Evolutionary conservation across 2,888 invertebrate genomes (phyloP), one percentile per base, ranked within the genome.

Genomic region (Parnassius smintheus): DNA sequence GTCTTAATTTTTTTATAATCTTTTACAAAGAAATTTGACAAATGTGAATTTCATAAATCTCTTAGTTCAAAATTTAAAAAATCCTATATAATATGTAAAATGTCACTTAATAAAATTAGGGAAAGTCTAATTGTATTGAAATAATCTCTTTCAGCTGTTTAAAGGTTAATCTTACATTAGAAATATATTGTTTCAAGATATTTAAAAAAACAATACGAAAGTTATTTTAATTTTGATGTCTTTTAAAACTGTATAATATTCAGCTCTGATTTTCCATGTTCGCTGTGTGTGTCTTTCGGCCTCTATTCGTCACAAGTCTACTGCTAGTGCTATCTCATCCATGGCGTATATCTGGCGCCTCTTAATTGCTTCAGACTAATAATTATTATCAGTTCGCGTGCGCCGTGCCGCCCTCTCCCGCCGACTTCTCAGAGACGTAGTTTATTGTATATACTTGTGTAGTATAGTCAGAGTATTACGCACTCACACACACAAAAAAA

Each of bases 351-450:
- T 86, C 82, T 88, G 91, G 91, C 91, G 91, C 91, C 90, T 88
- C 81, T 84, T 89, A 89, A 90, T 89, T 86, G 86, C 86, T 76
- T 78, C 81, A 83, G 85, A 82, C 82, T 86, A 85, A 86, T 89
- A 89, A 88, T 90, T 86, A 87, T 85, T 86, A 88, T 86, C 86
- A 84, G 86, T 81, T 86, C 78, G 86, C 88, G 85, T 88, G 87
- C 81, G 75, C 79, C 81, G 82, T 77, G 83, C 83, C 77, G 71
- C 70, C 68, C 68, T 60, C 67, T 51, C 59, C 56, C 61, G 58
- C 49, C 68, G 70, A 67, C 79, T 82, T 73, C 77, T 74, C 69
- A 74, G 78, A 81, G 81, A 86, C 85, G 80, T 77, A 81, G 72
- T 75, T 78, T 75, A 18, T 18, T 18, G 18, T 18, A 18, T 18